These are phyloP conservation scores for Agapornis canus DNA, from an alignment of 2,797 vertebrate genomes.

Conservation along the genomic window DNA sequence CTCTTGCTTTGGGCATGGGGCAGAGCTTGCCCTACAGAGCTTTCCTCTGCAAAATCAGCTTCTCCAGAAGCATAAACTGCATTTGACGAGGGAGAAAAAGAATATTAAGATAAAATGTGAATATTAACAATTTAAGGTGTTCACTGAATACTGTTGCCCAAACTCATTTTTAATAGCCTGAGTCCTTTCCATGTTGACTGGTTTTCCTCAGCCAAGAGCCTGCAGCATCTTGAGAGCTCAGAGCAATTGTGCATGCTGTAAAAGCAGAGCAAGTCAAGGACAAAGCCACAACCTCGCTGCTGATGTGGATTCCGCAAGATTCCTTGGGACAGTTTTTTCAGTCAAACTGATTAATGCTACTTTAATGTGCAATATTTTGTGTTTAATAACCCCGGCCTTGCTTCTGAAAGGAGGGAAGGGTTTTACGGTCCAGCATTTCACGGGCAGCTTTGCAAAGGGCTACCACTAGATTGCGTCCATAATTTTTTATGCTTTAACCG, in stretches of 20 bases:
- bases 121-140: neutral
- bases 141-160: rapidly evolving
- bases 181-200: neutral
- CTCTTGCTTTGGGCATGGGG: neutral
- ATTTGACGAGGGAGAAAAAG: neutral
- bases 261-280: slow-evolving; percentile 38
- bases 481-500: slow-evolving; percentile 28
- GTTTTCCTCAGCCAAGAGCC: neutral
- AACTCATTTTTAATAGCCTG: neutral
- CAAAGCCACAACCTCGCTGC: neutral
- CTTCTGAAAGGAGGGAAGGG: slow-evolving; percentile 24
- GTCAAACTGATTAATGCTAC: slow-evolving; percentile 46
- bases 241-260: neutral
- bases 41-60: neutral
- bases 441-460: slow-evolving; percentile 15
- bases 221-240: neutral
- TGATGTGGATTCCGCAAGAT: slow-evolving; percentile 14
- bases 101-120: neutral
- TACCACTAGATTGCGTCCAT: slow-evolving; percentile 22
- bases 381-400: slow-evolving; percentile 35
- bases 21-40: neutral
- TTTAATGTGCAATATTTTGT: slow-evolving; percentile 43
- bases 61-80: neutral
- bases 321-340: neutral
- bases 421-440: slow-evolving; percentile 45